Evolutionary conservation across 2,888 invertebrate genomes (phyloP).

Genomic region (Drosophila anomalata): DNA sequence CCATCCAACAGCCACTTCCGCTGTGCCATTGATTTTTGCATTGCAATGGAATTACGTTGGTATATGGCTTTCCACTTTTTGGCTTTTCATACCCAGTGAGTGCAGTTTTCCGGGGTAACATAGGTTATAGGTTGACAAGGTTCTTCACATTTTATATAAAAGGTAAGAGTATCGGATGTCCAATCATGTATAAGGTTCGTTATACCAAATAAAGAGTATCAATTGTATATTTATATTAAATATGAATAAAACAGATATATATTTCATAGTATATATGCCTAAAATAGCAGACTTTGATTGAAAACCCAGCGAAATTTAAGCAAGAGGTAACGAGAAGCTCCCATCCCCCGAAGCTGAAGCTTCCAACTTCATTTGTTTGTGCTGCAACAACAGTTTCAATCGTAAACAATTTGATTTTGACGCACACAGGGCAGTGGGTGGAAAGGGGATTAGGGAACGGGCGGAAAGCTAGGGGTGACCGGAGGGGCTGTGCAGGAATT

Average conservation of each 20-base stretch:
- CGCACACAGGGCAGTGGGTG: constrained; percentile 21
- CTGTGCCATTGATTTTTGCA: constrained; percentile 49
- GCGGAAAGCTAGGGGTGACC: background rate
- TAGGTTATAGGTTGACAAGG: too few relatives aligned
- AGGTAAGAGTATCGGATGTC: too few relatives aligned
- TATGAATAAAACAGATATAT: too few relatives aligned
- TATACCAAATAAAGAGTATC: too few relatives aligned
- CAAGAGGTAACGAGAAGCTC: background rate
- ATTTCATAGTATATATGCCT: too few relatives aligned
- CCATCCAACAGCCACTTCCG: constrained; percentile 23
- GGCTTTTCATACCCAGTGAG: background rate
- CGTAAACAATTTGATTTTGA: constrained; percentile 68
- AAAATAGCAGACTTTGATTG: too few relatives aligned
- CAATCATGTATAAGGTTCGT: too few relatives aligned
- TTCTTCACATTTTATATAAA: too few relatives aligned
- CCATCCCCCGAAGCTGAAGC: background rate
- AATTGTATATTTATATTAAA: too few relatives aligned
- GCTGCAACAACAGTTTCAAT: constrained; percentile 46
- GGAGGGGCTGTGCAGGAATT: constrained; percentile 55
- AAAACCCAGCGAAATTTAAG: too few relatives aligned
- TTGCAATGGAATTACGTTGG: constrained; percentile 33
- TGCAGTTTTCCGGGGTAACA: background rate
- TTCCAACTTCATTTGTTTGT: constrained; percentile 24
- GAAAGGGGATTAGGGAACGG: too few relatives aligned
- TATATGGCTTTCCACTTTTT: constrained; percentile 1